Percentiles rank a stretch among this genome's conserved stretches.
Evolutionary conservation across 2,888 invertebrate genomes (phyloP).

Genomic region (Lasioglossum figueresi): DNA sequence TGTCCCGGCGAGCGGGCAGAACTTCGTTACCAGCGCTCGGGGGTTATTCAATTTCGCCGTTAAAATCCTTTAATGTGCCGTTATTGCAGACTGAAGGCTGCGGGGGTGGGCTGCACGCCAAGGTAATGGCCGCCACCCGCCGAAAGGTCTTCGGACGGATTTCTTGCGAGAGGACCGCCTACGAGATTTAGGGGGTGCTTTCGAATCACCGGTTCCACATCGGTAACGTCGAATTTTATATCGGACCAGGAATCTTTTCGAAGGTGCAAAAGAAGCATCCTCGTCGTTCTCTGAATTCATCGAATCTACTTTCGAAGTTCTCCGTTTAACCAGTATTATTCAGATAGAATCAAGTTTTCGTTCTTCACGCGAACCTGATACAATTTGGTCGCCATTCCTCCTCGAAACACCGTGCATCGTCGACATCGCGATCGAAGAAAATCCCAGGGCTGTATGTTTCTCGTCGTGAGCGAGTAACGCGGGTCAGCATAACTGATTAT

Average conservation of each 20-base stretch:
- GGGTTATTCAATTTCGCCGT: slow-evolving; percentile 82
- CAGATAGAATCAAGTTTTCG: too few species aligned
- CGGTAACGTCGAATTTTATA: background rate
- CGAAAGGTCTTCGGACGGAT: slow-evolving; percentile 66
- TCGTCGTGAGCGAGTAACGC: slow-evolving; percentile 18
- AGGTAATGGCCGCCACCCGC: slow-evolving; percentile 75
- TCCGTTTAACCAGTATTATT: too few species aligned
- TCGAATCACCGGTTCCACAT: background rate
- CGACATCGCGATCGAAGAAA: background rate
- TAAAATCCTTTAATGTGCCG: slow-evolving; percentile 82
- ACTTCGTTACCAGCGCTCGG: slow-evolving; percentile 78
- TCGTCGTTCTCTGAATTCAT: too few species aligned
- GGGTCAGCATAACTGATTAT: slow-evolving; percentile 51
- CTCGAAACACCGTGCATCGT: background rate
- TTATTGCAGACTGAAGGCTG: slow-evolving; percentile 75
- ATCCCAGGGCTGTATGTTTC: slow-evolving; percentile 36
- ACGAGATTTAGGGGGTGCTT: background rate
- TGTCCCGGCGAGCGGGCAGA: slow-evolving; percentile 76
- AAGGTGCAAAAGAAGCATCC: too few species aligned
- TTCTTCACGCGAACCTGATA: too few species aligned
- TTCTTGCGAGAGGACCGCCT: slow-evolving; percentile 54
- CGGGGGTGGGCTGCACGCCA: slow-evolving; percentile 38
- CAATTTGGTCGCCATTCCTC: too few species aligned
- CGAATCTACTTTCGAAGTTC: too few species aligned
- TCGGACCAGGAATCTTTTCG: background rate